phyloP scores from a whole-genome alignment of 2,888 invertebrate species.

The Atrina japonica region DNA sequence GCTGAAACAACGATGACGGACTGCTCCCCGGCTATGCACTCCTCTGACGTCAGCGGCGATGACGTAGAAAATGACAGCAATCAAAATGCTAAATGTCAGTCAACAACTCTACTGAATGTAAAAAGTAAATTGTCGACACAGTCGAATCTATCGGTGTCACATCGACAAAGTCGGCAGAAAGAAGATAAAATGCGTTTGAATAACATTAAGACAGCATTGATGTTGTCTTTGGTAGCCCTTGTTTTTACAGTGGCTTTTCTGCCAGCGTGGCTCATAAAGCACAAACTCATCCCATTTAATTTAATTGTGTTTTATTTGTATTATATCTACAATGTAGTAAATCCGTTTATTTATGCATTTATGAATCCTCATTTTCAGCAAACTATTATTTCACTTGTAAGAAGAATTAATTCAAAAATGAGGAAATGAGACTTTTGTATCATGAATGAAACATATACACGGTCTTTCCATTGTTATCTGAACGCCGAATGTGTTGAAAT shows the following conservation, averaged over 20 bases:
- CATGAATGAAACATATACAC: too few species aligned
- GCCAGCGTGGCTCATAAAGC: constrained; percentile 78
- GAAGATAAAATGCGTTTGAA: constrained; percentile 68
- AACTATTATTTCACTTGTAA: constrained; percentile 2
- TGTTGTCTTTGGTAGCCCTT: constrained; percentile 79
- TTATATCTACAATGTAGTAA: constrained; percentile 79
- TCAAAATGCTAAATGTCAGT: constrained; percentile 20
- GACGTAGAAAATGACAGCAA: constrained; percentile 31
- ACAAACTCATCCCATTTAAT: constrained; percentile 66
- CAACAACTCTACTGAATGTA: neutral
- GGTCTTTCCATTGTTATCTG: too few species aligned
- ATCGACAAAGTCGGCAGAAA: constrained; percentile 39
- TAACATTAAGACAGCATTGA: constrained; percentile 79
- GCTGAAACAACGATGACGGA: constrained; percentile 39
- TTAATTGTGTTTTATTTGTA: constrained; percentile 78
- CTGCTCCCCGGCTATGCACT: constrained; percentile 25
- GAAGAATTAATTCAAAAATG: constrained; percentile 19
- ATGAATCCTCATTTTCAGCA: constrained; percentile 73
- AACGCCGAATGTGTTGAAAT: too few species aligned
- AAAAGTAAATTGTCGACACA: too few species aligned
- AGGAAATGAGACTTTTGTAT: constrained; percentile 7
- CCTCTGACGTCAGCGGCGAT: constrained; percentile 3
- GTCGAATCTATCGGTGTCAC: neutral
- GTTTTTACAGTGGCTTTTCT: constrained; percentile 79
- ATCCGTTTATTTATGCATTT: constrained; percentile 80